Evolutionary conservation across 2,888 invertebrate genomes (phyloP), one percentile per base, ranked within the genome.

Genomic region (Callimorpha dominula): DNA sequence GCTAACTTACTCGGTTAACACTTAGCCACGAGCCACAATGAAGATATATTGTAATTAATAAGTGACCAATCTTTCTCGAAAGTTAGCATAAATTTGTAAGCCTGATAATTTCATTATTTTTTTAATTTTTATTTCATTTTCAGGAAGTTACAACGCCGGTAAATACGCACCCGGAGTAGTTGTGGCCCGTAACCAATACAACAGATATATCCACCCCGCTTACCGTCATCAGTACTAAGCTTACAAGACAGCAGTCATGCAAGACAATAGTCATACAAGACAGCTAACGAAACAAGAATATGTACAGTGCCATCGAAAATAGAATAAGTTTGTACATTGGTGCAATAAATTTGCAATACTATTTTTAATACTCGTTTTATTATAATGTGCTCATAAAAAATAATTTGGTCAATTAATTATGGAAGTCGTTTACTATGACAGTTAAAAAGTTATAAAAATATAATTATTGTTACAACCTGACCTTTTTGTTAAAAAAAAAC

Each of bases 91-190:
- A 46, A 46, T 46, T n/a, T 9, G 9, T 46, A 8, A 46, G 43
- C 6, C 43, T 46, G 43, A 31, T 31, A 31, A 46, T 46, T 46
- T 46, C 9, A 46, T 46, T 46, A 9, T 46, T 46, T 64, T 64
- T 42, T 8, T 43, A 49, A 31, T 15, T 40, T 17, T 50, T 20
- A 5, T 15, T 40, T 49, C 4, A 12, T 46, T 73, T 74, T 62
- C 92, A 95, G 95, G 95, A n/a, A 94, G 93, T 80, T 95, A 95
- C 89, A 90, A 87, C 70, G 92, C 91, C 2, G 91, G 88, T 15
- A 92, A 92, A 79, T 94, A 94, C 85, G 74, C 81, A 6, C 87
- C 91, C 0, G 91, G 89, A 0, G 93, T 91, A 9, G 86, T 90
- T 63, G 85, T 90, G 8, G 92, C 92, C 8, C 90, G 92, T 49